Evolutionary conservation across 2,888 invertebrate species (phyloP).

Genomic region (Melipona beecheii): DNA sequence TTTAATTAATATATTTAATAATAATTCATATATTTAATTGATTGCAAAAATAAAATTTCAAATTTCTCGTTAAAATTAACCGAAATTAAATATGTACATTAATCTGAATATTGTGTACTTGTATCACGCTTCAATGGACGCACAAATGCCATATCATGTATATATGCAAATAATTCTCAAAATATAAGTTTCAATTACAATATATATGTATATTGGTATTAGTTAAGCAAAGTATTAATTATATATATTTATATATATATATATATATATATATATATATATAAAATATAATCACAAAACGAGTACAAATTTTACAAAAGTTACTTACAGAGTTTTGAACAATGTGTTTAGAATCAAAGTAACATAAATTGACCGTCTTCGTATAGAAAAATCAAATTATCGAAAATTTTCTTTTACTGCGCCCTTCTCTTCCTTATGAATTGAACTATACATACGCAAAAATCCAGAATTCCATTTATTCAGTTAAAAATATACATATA

Average conservation of each 20-base stretch:
- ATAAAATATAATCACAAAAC: background rate
- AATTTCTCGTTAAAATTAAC: background rate
- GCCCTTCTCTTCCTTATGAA: too few species aligned
- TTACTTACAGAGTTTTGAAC: constrained; percentile 5
- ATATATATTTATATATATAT: background rate
- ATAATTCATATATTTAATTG: too few species aligned
- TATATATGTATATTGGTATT: background rate
- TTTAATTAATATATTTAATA: too few species aligned
- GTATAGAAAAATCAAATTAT: constrained; percentile 11
- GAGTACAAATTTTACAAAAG: background rate
- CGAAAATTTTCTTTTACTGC: background rate
- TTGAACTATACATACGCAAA: background rate
- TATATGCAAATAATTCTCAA: background rate
- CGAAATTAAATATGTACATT: background rate
- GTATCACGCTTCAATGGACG: background rate
- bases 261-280: background rate
- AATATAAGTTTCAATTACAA: background rate
- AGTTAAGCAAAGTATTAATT: too few species aligned
- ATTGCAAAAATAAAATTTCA: too few species aligned
- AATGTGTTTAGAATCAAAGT: constrained; percentile 4
- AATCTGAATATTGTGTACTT: background rate
- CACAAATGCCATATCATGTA: background rate
- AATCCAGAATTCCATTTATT: background rate
- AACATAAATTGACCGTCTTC: constrained; percentile 7
- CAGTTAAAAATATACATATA: background rate